These are phyloP conservation scores for Bagarius yarrelli DNA, from an alignment of 2,113 vertebrate species.

Conservation along the genomic window DNA sequence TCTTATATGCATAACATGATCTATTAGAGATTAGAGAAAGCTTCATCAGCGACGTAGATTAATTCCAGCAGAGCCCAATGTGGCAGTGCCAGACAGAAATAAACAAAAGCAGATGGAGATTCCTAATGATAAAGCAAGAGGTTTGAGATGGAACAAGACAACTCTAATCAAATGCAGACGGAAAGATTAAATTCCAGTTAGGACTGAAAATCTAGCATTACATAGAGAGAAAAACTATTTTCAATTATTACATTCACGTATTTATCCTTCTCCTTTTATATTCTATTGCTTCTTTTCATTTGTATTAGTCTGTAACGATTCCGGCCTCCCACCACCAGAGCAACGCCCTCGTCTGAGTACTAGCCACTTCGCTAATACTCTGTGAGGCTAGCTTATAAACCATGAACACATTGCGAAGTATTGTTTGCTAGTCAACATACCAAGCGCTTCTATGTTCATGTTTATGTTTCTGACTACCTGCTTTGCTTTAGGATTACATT, in stretches of 20 bases:
- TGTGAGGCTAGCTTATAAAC: too few species aligned
- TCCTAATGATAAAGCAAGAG: slow-evolving; percentile 37
- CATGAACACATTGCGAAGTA: too few species aligned
- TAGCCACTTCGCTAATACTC: too few species aligned
- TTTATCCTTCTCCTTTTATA: background rate
- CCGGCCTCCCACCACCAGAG: too few species aligned
- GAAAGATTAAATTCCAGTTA: slow-evolving; percentile 15
- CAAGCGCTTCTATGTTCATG: too few species aligned
- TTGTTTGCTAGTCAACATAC: too few species aligned
- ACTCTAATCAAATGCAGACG: slow-evolving; percentile 43
- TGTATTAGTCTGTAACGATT: too few species aligned
- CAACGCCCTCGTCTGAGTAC: too few species aligned
- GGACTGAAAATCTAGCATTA: slow-evolving; percentile 24
- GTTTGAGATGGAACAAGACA: slow-evolving; percentile 22
- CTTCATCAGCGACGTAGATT: slow-evolving; percentile 9
- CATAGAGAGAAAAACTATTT: background rate
- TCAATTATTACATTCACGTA: too few species aligned
- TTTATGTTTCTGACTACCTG: too few species aligned
- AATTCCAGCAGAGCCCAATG: slow-evolving; percentile 15
- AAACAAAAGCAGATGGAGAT: slow-evolving; percentile 53
- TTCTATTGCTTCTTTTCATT: background rate
- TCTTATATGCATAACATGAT: background rate
- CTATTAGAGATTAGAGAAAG: background rate
- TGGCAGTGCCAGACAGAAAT: slow-evolving; percentile 50
- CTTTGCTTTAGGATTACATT: too few species aligned